Percentiles rank a stretch among this genome's conserved stretches.
phyloP scores from a whole-genome alignment of 92 coral and sea anemone genomes.

The Paragorgia papillata region DNA sequence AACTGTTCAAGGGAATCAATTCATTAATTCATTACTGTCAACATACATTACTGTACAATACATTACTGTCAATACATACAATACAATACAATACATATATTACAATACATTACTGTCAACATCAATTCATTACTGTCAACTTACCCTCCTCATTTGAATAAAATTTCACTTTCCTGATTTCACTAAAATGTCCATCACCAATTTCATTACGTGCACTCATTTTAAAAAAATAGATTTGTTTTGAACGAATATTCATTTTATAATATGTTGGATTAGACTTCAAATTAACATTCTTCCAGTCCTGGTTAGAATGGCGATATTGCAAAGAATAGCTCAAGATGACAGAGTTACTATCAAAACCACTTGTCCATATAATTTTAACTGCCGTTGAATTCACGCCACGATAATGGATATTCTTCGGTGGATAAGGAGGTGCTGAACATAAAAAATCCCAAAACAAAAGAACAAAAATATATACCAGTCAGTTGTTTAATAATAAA shows the following conservation, averaged over 20 bases:
- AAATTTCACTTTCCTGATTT: conserved; percentile 56
- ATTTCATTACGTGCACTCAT: conserved; percentile 81
- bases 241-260: conserved; percentile 63
- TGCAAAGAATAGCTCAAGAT: conserved; percentile 72
- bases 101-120: too few species aligned
- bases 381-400: conserved; percentile 59
- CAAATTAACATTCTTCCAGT: conserved; percentile 69
- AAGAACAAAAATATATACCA: too few species aligned
- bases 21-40: too few species aligned
- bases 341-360: conserved; percentile 74
- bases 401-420: conserved; percentile 56
- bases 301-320: conserved; percentile 50
- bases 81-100: too few species aligned
- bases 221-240: conserved; percentile 62
- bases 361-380: conserved; percentile 81
- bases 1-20: too few species aligned
- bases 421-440: conserved; percentile 83
- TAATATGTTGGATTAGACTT: conserved; percentile 43
- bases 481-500: too few species aligned
- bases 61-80: too few species aligned
- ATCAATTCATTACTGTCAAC: not conserved
- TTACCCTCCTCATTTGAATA: conserved; percentile 65
- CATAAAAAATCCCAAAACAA: too few species aligned
- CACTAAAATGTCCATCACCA: conserved; percentile 74
- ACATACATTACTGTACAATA: too few species aligned